phyloP scores from a whole-genome alignment of 2,797 vertebrate species.

The Halcyon smyrnensis region DNA sequence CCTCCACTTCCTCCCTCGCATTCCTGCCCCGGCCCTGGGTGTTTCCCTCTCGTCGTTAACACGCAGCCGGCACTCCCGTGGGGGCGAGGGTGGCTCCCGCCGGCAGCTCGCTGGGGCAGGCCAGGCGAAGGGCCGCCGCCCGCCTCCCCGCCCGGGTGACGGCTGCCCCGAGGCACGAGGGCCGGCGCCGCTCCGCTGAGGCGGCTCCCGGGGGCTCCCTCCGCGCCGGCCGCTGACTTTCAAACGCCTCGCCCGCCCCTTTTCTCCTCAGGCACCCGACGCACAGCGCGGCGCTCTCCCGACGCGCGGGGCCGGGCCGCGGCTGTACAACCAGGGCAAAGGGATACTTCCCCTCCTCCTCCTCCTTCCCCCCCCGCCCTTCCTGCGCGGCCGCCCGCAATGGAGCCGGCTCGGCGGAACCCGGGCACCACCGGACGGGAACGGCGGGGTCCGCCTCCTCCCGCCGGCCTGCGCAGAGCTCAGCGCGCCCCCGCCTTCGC shows the following conservation, averaged over 20 bases:
- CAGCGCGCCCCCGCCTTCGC: fast-evolving
- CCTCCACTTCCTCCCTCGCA: neutral
- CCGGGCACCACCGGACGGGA: too few relatives aligned
- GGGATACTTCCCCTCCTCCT: neutral
- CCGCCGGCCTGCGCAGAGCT: too few relatives aligned
- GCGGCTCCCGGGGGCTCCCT: neutral
- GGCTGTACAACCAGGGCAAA: neutral
- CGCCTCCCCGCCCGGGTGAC: neutral
- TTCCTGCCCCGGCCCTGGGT: neutral
- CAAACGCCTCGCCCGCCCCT: neutral
- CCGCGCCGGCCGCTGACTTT: neutral
- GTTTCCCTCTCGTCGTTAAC: neutral
- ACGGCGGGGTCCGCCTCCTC: too few relatives aligned
- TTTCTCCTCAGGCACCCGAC: neutral
- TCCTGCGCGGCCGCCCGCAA: neutral
- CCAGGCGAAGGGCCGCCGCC: neutral
- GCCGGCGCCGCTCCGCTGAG: too few relatives aligned
- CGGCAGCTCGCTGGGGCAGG: neutral
- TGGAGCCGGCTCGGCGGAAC: neutral
- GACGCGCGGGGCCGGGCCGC: neutral
- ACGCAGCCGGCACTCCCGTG: neutral
- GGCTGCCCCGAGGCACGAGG: neutral
- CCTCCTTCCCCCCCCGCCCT: neutral
- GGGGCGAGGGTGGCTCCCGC: neutral
- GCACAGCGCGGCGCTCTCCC: neutral